Percentiles rank a stretch among this genome's conserved stretches.
Evolutionary conservation across 1,140 invertebrate genomes (phyloP).

Genomic region (Hyles euphorbiae): DNA sequence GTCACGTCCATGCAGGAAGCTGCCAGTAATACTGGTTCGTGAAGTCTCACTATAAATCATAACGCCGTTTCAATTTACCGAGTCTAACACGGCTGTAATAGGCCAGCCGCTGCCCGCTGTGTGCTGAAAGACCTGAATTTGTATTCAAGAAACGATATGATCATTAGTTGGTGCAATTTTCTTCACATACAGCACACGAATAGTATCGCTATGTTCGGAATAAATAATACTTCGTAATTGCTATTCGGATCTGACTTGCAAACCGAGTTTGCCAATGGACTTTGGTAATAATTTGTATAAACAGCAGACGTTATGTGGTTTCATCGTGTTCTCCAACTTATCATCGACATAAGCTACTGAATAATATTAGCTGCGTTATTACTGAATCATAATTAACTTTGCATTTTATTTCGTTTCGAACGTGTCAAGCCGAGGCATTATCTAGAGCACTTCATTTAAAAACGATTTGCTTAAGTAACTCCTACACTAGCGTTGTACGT

Average conservation of each 20-base stretch:
- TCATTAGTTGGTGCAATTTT: conserved; percentile 70
- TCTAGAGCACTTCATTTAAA: conserved; percentile 27
- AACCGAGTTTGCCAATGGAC: conserved; percentile 32
- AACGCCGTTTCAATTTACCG: conserved; percentile 66
- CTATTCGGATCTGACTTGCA: conserved; percentile 36
- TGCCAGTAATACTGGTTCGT: conserved; percentile 58
- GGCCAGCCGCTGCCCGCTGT: conserved; percentile 41
- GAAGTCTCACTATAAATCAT: conserved; percentile 67
- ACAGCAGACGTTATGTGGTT: conserved; percentile 24
- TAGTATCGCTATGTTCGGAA: conserved; percentile 45
- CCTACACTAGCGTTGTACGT: conserved; percentile 22
- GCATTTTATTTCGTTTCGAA: conserved; percentile 12
- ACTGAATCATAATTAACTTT: conserved; percentile 14
- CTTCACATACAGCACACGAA: conserved; percentile 55
- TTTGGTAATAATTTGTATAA: conserved; percentile 30
- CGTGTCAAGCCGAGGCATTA: conserved; percentile 10
- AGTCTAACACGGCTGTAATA: conserved; percentile 54
- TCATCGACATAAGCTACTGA: conserved; percentile 6
- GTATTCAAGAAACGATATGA: conserved; percentile 67
- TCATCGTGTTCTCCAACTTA: conserved; percentile 22
- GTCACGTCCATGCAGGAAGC: conserved; percentile 55
- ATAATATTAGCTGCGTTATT: conserved; percentile 24
- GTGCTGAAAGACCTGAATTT: conserved; percentile 61
- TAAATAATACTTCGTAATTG: conserved; percentile 57
- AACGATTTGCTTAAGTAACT: conserved; percentile 25